Base-by-base conservation (phyloP, 2,113 vertebrate species). In the Numenius arquata region DNA sequence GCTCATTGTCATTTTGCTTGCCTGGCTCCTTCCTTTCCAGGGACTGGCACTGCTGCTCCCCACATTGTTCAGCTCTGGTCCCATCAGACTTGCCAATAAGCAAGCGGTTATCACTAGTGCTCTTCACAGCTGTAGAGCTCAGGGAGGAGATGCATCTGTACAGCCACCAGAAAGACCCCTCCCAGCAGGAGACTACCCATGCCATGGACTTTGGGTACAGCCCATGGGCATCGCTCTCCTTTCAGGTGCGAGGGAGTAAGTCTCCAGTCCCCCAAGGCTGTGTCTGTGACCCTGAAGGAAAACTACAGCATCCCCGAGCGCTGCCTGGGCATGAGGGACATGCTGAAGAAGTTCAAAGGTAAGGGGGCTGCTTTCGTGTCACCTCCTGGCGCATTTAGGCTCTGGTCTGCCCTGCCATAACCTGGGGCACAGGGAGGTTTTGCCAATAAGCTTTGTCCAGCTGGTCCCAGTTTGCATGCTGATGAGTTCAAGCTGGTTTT, bases 331-430 rank as follows among this genome's bases (percentile, higher is more conserved):
- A 66, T 89, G 94, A 97, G 96, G 77, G 90, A 97, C 40, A 92
- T 97, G 96, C 90, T 97, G 92, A 96, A 95, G 94, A 95, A 90
- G 78, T 97, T 96, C 80, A 96, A 68, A 96, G 96, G 96, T 97
- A 55, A 91, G 66, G 36, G 7, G 19, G 32, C 23, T 87, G 50
- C 73, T 87, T 71, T 36, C 41, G 9, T 50, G 70, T 32, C 61
- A 81, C 43, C 9, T 67, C 61, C 43, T 50, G 67, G 40, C 19
- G 27, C 17, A 5, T 11, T 8, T 43, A 15, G 47, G 13, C 26
- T 67, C 40, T 17, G 13, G 17, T 52, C 5, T 23, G n/a, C 27
- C 16, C 6, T 1, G 4, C 38, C 13, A 10, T 68, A 23, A 9
- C 13, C 47, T 56, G 48, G 41, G 34, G 7, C 63, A 62, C 0